Conservation (phyloP, 2,888 invertebrate genomes). For the Ommatoiulus sabulosus region DNA sequence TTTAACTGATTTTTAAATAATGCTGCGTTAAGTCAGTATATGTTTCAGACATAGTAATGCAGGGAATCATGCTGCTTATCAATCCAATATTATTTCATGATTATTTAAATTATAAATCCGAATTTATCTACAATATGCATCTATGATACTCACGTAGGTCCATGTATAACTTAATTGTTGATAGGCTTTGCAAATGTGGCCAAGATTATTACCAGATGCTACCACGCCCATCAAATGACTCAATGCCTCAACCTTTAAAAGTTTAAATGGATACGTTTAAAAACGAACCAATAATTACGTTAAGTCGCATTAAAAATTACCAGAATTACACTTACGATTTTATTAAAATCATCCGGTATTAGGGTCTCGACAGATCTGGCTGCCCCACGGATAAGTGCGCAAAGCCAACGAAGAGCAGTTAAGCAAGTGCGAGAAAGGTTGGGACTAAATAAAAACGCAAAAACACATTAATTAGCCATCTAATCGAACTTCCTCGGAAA, state of each 20-base stretch:
- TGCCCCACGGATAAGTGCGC: slow-evolving; percentile 51
- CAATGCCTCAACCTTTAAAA: slow-evolving; percentile 60
- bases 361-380: slow-evolving; percentile 55
- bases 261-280: too few species aligned
- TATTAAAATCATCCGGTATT: slow-evolving; percentile 57
- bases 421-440: slow-evolving; percentile 58
- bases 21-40: too few species aligned
- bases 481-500: not conserved
- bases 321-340: slow-evolving; percentile 60
- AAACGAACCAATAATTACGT: not conserved
- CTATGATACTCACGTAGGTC: slow-evolving; percentile 59
- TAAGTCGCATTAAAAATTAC: not conserved
- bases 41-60: too few species aligned
- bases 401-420: slow-evolving; percentile 58
- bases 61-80: too few species aligned
- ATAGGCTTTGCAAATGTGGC: slow-evolving; percentile 60
- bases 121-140: too few species aligned
- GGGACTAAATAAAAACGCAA: slow-evolving; percentile 55
- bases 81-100: not conserved
- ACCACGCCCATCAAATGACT: slow-evolving; percentile 59
- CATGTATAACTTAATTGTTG: slow-evolving; percentile 59
- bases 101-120: too few species aligned
- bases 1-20: too few species aligned
- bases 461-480: slow-evolving; percentile 54
- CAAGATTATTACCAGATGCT: slow-evolving; percentile 59